Conservation (phyloP, 2,797 vertebrate species). For the Myiotriccus ornatus region DNA sequence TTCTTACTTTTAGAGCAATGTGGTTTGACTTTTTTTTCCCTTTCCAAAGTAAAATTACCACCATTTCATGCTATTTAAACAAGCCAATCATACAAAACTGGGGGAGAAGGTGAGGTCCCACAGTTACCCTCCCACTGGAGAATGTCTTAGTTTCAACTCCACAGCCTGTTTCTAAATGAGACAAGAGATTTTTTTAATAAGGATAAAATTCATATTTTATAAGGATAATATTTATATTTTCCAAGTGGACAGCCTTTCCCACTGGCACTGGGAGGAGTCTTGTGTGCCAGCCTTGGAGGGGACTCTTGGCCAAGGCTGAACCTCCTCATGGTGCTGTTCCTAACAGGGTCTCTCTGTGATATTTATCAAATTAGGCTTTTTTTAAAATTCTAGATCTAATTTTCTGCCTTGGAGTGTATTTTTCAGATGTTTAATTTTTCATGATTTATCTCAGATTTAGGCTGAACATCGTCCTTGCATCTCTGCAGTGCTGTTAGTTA, state of each 20-base stretch:
- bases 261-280: fast-evolving
- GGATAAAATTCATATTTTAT: background rate
- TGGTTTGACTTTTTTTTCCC: constrained; percentile 1
- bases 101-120: background rate
- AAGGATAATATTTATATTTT: background rate
- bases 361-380: background rate
- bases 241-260: background rate
- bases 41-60: constrained; percentile 39
- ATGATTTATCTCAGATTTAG: background rate
- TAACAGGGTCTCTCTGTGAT: background rate
- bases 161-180: background rate
- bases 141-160: background rate
- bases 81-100: background rate
- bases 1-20: background rate
- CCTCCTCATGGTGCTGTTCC: background rate
- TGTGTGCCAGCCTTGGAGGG: background rate
- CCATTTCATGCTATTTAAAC: constrained; percentile 8
- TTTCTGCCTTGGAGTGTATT: background rate
- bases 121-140: background rate
- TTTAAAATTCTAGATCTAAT: background rate
- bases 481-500: background rate
- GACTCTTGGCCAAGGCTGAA: background rate
- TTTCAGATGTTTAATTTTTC: background rate
- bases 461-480: background rate
- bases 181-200: background rate